These are phyloP conservation scores for Drosophila dives DNA, from an alignment of 2,888 invertebrate genomes.

Conservation along the genomic window DNA sequence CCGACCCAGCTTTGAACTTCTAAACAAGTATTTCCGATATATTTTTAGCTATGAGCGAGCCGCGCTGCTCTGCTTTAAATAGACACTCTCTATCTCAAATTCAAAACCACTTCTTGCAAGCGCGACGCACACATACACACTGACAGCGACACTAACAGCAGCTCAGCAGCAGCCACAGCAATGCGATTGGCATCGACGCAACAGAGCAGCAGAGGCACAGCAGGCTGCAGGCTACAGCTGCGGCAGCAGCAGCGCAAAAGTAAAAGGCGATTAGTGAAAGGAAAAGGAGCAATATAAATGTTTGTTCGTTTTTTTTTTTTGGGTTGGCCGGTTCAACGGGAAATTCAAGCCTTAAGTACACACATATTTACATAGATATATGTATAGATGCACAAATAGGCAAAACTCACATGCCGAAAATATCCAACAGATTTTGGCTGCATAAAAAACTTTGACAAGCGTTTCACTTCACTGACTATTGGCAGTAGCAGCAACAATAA, in stretches of 20 bases:
- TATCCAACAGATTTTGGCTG: slow-evolving; percentile 38
- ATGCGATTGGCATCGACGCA: slow-evolving; percentile 9
- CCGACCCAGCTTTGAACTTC: slow-evolving; percentile 48
- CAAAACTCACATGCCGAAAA: slow-evolving; percentile 57
- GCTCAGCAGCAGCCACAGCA: slow-evolving; percentile 1
- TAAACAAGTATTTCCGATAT: slow-evolving; percentile 47
- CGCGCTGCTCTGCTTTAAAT: slow-evolving; percentile 12
- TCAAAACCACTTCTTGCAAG: slow-evolving; percentile 55
- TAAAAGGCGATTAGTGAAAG: slow-evolving; percentile 78
- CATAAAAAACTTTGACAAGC: slow-evolving; percentile 23
- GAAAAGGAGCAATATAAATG: slow-evolving; percentile 41
- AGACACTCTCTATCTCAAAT: slow-evolving; percentile 15
- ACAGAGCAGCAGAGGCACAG: slow-evolving; percentile 10
- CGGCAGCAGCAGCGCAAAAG: slow-evolving; percentile 45
- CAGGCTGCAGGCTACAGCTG: slow-evolving; percentile 5
- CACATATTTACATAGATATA: neutral
- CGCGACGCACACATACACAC: slow-evolving; percentile 52
- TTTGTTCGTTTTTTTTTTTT: slow-evolving; percentile 1
- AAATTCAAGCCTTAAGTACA: slow-evolving; percentile 44
- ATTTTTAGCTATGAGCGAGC: slow-evolving; percentile 65
- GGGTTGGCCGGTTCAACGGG: slow-evolving; percentile 42
- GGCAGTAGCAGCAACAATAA: slow-evolving; percentile 21
- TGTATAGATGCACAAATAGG: slow-evolving; percentile 4
- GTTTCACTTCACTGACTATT: slow-evolving; percentile 67
- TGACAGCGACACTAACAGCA: slow-evolving; percentile 18